These are phyloP conservation scores for Trinorchestia longiramus DNA, from an alignment of 1,140 invertebrate genomes.

Conservation along the genomic window DNA sequence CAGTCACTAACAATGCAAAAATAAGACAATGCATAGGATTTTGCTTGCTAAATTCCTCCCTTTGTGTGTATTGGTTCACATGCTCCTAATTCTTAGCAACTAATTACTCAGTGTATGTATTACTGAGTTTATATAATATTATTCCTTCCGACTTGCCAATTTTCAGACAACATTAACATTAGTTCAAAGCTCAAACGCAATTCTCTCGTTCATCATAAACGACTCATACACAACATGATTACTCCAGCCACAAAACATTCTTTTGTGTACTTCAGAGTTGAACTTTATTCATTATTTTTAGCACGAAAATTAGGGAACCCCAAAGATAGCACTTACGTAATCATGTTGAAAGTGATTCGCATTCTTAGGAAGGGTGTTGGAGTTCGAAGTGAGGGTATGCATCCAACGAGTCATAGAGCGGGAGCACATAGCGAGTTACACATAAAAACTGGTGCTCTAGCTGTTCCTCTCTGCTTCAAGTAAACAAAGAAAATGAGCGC, in stretches of 20 bases:
- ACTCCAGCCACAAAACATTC: not conserved
- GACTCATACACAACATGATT: not conserved
- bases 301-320: not conserved
- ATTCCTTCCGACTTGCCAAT: not conserved
- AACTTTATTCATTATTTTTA: not conserved
- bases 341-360: slow-evolving; percentile 35
- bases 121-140: too few species aligned
- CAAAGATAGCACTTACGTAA: not conserved
- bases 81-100: too few species aligned
- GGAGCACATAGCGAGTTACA: not conserved
- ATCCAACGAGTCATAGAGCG: not conserved
- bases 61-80: too few species aligned
- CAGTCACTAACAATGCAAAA: too few species aligned
- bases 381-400: not conserved
- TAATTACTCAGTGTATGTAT: too few species aligned
- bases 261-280: not conserved
- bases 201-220: not conserved
- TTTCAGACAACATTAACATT: not conserved
- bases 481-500: slow-evolving; percentile 1
- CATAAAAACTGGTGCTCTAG: not conserved
- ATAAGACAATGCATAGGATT: too few species aligned
- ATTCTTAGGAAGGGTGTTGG: slow-evolving; percentile 6
- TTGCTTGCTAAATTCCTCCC: too few species aligned
- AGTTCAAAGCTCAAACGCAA: not conserved
- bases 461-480: not conserved